phyloP scores from a whole-genome alignment of 2,888 invertebrate species.

The Sarcophaga caerulescens region DNA sequence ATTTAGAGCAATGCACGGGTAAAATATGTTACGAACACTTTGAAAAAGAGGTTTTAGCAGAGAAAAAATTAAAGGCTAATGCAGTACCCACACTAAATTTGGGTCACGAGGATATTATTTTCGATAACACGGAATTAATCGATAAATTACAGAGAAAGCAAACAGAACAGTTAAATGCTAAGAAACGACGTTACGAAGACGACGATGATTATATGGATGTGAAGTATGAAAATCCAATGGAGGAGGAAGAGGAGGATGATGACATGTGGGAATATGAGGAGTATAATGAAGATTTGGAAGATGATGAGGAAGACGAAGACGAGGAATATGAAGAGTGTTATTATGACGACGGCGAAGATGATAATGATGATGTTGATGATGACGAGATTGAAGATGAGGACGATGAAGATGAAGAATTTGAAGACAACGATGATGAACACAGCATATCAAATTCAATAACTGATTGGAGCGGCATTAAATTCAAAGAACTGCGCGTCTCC shows the following conservation, averaged over 20 bases:
- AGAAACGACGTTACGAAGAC: conserved; percentile 11
- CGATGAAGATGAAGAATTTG: conserved; percentile 36
- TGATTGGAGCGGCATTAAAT: conserved; percentile 58
- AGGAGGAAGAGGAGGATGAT: conserved; percentile 64
- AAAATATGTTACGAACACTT: conserved; percentile 76
- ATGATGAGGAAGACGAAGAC: conserved; percentile 69
- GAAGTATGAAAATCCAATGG: conserved; percentile 52
- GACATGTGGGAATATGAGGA: conserved; percentile 17
- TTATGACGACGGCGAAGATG: neutral
- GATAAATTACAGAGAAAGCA: conserved; percentile 49
- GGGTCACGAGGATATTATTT: conserved; percentile 74
- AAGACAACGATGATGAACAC: conserved; percentile 36
- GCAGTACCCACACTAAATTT: conserved; percentile 76
- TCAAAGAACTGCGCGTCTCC: conserved; percentile 56
- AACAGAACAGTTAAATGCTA: conserved; percentile 15
- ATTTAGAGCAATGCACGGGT: conserved; percentile 73
- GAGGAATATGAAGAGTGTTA: conserved; percentile 19
- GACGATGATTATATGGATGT: conserved; percentile 52
- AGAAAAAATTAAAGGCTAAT: conserved; percentile 74
- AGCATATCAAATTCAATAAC: conserved; percentile 40
- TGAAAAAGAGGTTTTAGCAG: conserved; percentile 73
- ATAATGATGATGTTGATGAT: conserved; percentile 11
- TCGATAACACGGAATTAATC: conserved; percentile 73
- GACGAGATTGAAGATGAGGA: conserved; percentile 50
- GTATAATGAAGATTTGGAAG: conserved; percentile 66